phyloP scores from a whole-genome alignment of 2,797 vertebrate species.

The Falco novaeseelandiae region DNA sequence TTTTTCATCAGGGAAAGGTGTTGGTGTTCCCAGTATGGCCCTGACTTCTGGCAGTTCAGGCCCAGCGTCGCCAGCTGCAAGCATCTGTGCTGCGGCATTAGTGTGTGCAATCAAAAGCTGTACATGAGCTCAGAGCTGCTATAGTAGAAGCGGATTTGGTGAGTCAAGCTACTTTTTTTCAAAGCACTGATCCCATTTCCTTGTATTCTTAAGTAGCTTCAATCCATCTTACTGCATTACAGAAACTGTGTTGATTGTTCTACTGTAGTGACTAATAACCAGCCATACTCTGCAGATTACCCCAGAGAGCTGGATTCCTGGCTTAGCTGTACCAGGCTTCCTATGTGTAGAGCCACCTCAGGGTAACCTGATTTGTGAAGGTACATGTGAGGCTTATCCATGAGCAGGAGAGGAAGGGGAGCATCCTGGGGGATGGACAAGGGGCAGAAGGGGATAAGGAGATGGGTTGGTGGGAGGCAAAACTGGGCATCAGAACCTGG shows the following conservation, averaged over 20 bases:
- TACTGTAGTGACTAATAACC: not conserved
- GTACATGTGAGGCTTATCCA: not conserved
- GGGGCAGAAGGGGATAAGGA: not conserved
- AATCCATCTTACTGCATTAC: constrained; percentile 31
- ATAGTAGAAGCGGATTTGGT: not conserved
- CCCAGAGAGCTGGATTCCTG: not conserved
- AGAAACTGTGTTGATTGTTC: constrained; percentile 1
- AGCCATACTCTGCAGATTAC: not conserved
- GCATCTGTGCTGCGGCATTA: not conserved
- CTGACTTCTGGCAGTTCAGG: not conserved
- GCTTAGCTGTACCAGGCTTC: not conserved
- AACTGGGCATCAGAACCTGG: not conserved
- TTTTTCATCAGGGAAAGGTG: not conserved
- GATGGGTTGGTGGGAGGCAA: not conserved
- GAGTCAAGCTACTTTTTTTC: constrained; percentile 3
- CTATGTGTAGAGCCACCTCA: not conserved
- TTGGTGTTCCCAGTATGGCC: not conserved
- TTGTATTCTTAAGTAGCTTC: constrained; percentile 24
- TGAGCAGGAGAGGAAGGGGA: not conserved
- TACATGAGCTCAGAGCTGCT: not conserved
- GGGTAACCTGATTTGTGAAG: not conserved
- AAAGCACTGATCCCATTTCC: constrained; percentile 30
- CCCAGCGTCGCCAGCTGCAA: not conserved
- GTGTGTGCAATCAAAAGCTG: not conserved
- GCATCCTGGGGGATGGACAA: not conserved